Evolutionary conservation across 2,888 invertebrate species (phyloP), one percentile per base, ranked within the genome.

Genomic region (Nomada goodeniana): DNA sequence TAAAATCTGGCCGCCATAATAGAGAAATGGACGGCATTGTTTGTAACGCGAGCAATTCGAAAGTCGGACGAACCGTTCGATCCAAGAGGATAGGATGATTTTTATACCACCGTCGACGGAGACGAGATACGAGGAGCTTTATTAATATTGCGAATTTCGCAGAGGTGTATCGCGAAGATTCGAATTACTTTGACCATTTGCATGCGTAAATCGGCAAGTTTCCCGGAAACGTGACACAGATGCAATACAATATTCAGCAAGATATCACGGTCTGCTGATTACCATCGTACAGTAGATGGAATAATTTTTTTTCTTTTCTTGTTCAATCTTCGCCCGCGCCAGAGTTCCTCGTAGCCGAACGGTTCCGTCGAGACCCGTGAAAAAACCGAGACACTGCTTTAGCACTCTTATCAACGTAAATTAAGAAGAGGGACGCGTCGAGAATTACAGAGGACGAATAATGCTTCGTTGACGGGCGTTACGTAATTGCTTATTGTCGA

Each of bases 401-500:
- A 47, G 53, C 29, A n/a, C 55, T n/a, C 50, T 75, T 13, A 67
- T 29, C n/a, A 47, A 26, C 44, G 60, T 52, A 71, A 80, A 69
- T 81, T 79, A 74, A 67, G 61, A 53, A 42, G 67, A 52, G 57
- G n/a, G 57, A 15, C 53, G 74, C 13, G 52, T 36, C 55, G 29
- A 44, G 81, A 59, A 71, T 75, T 64, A 47, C 55, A 64, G 67
- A 55, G 68, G 80, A 63, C 74, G 78, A 86, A 76, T 81, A 85
- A 87, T 67, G 71, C 60, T 76, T 57, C 42, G 76, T 63, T 72
- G 68, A 60, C 72, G 60, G 60, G 79, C 75, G 81, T 72, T 72
- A 69, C 77, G 85, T 87, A 87, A 87, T 87, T 87, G 83, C 85
- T 80, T 81, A 87, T 87, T 83, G 85, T 86, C 82, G 78, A 57